Conservation (phyloP, 1,140 invertebrate genomes). For the Sarcophaga peregrina region DNA sequence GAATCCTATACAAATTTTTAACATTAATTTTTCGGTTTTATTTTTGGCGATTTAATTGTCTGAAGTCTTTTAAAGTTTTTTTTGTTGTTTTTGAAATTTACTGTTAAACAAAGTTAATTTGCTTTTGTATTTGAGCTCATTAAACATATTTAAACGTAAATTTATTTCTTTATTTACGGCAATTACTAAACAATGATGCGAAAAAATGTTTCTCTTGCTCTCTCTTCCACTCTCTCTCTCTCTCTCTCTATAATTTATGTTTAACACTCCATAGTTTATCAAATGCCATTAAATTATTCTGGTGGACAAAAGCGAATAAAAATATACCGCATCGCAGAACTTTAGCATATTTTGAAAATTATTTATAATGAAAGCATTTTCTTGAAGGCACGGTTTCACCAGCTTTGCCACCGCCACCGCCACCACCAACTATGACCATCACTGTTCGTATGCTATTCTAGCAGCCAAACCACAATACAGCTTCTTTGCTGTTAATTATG, state of each 20-base stretch:
- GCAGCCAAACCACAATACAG: not conserved
- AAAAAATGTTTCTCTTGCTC: not conserved
- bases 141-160: conserved; percentile 16
- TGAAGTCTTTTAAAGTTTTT: not conserved
- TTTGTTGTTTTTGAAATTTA: not conserved
- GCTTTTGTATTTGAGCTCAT: not conserved
- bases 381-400: not conserved
- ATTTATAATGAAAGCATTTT: not conserved
- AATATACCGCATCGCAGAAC: not conserved
- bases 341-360: not conserved
- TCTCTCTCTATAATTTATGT: not conserved
- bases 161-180: conserved; percentile 4
- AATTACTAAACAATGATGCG: not conserved
- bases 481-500: not conserved
- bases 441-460: too few relatives aligned
- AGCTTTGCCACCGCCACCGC: not conserved
- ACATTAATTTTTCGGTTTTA: too few relatives aligned
- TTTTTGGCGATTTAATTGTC: too few relatives aligned
- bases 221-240: not conserved
- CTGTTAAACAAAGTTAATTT: conserved; percentile 11
- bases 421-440: not conserved
- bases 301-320: not conserved
- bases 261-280: not conserved
- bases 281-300: not conserved
- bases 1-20: too few relatives aligned